Evolutionary conservation across 2,888 invertebrate genomes (phyloP).

Genomic region (Limenitis camilla): DNA sequence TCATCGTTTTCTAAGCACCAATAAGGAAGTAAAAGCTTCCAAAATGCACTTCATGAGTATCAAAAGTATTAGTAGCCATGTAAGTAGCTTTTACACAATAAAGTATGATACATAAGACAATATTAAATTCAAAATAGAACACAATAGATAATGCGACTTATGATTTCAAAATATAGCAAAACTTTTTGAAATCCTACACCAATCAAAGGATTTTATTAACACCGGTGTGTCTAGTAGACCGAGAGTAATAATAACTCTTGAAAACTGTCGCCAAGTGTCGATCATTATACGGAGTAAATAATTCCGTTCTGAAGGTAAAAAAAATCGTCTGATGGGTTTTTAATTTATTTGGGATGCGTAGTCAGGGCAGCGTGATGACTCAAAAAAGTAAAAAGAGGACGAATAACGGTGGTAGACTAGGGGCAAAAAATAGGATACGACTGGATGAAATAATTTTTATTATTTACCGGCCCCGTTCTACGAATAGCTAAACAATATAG

Average conservation of each 20-base stretch:
- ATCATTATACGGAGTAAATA: conserved; percentile 28
- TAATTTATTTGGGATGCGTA: conserved; percentile 55
- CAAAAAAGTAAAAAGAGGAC: conserved; percentile 35
- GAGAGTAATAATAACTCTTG: background rate
- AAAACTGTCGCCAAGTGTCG: conserved; percentile 28
- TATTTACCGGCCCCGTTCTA: background rate
- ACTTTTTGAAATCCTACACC: no score
- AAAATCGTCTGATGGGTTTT: conserved; percentile 50
- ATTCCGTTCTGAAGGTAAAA: conserved; percentile 31
- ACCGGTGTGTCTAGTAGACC: no score
- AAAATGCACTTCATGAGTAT: no score
- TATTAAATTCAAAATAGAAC: no score
- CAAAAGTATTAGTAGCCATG: no score
- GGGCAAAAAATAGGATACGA: conserved; percentile 10
- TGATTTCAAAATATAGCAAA: no score
- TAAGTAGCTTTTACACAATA: no score
- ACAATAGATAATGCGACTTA: no score
- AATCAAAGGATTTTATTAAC: no score
- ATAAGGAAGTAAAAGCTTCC: no score
- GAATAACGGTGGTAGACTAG: conserved; percentile 33
- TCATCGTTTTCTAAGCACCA: no score
- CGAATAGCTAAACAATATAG: background rate
- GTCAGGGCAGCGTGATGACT: conserved; percentile 38
- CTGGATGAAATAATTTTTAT: conserved; percentile 9
- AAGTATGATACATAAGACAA: no score